Evolutionary conservation across 2,888 invertebrate genomes (phyloP), one percentile per base, ranked within the genome.

Genomic region (Thalpophila matura): DNA sequence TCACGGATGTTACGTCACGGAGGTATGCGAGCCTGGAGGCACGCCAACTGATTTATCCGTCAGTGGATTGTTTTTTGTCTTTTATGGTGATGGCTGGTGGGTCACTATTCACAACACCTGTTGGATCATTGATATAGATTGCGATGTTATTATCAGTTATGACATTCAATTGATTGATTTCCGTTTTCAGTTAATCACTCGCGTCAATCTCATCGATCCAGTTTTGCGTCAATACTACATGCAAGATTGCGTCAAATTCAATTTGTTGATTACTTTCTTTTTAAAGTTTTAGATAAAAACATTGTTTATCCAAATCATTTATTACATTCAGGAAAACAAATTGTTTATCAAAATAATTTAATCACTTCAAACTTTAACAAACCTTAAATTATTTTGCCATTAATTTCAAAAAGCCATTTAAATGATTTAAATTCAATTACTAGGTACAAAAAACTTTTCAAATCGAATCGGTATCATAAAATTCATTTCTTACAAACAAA

Each of bases 1-100:
- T 91, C 89, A 88, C 93, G 93, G 92, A 92, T 90, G 89, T 94
- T 92, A 92, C 94, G 94, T 94, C 94, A 94, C 93, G 60, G 74
- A 81, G 87, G 91, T 89, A 91, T 91, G 91, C 88, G 85, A 81
- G 86, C 80, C 88, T 94, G 94, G 94, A 91, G 78, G 82, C 77
- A 76, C 84, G 93, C 94, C 94, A 94, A 89, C 91, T 82, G 91
- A 92, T 91, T 89, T 89, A 90, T 86, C 89, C 88, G 88, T 85
- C 86, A 88, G 87, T 89, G 90, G 90, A 91, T 91, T 92, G 91
- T 90, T 92, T 91, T 91, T 90, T 91, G 90, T 91, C 92, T 93
- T 94, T 92, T 94, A 94, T 93, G 94, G 94, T 91, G 89, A 86
- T 93, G 91, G 90, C 85, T 88, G 85, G 88, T 89, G 87, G 89